A percentile compares a stretch with the other conserved stretches of the same genome.
Conservation (phyloP, 2,888 invertebrate genomes). For the Pterostichus madidus region DNA sequence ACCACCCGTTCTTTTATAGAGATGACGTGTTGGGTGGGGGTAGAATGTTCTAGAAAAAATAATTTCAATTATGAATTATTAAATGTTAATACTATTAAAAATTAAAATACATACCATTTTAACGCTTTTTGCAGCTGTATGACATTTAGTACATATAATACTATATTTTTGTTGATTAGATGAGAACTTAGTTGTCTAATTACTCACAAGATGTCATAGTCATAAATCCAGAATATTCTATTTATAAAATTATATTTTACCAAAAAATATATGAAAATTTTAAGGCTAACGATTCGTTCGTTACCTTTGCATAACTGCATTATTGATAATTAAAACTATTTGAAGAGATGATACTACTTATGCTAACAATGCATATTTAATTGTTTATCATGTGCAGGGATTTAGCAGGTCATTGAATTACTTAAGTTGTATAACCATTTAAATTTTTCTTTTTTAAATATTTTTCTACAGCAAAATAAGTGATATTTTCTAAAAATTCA, state of each 20-base stretch:
- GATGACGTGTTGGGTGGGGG: background rate
- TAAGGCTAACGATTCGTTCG: slow-evolving; percentile 7
- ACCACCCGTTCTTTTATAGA: slow-evolving; percentile 1
- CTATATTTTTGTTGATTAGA: background rate
- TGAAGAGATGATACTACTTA: slow-evolving; percentile 7
- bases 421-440: slow-evolving; percentile 4
- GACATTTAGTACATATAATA: slow-evolving; percentile 7
- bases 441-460: slow-evolving; percentile 7
- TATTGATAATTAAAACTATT: slow-evolving; percentile 4
- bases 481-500: background rate
- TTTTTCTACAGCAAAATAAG: background rate
- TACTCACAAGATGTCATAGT: slow-evolving; percentile 1
- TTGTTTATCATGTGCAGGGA: slow-evolving; percentile 2
- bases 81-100: background rate
- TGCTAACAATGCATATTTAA: slow-evolving; percentile 3
- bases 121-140: background rate
- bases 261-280: too few species aligned
- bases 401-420: background rate
- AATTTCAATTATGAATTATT: background rate
- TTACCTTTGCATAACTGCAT: background rate
- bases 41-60: slow-evolving; percentile 4
- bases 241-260: background rate
- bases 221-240: slow-evolving; percentile 4
- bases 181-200: slow-evolving; percentile 4
- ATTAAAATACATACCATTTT: background rate